Conservation (phyloP, 1,140 invertebrate species). For the Stegodyphus dumicola region DNA sequence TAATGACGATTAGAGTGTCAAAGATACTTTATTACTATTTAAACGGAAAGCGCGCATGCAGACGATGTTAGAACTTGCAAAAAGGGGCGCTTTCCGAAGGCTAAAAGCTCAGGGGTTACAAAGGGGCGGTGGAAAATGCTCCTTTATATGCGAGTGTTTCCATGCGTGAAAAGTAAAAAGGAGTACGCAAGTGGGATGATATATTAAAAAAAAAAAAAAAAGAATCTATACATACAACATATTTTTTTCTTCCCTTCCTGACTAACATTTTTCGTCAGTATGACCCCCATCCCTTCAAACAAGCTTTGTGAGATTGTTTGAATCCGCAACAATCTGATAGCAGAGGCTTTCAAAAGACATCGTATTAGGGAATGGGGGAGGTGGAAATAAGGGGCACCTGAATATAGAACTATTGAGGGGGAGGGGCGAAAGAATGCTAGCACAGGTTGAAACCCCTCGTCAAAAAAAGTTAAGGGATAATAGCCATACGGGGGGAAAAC, state of each 20-base stretch:
- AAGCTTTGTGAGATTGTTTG: slow-evolving; percentile 21
- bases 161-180: slow-evolving; percentile 36
- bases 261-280: too few species aligned
- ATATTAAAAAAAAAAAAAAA: slow-evolving; percentile 49
- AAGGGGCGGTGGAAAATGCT: slow-evolving; percentile 1
- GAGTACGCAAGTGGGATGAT: slow-evolving; percentile 34
- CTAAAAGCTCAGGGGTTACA: background rate
- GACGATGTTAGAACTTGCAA: background rate
- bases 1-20: too few species aligned
- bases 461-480: slow-evolving; percentile 7
- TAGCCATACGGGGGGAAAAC: background rate
- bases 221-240: slow-evolving; percentile 30
- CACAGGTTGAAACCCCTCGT: slow-evolving; percentile 21
- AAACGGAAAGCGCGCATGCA: background rate
- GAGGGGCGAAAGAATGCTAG: slow-evolving; percentile 33
- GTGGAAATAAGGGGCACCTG: slow-evolving; percentile 24
- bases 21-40: too few species aligned
- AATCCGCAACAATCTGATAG: slow-evolving; percentile 22
- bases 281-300: slow-evolving; percentile 20
- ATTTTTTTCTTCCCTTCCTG: background rate
- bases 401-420: slow-evolving; percentile 41
- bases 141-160: slow-evolving; percentile 40
- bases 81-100: background rate
- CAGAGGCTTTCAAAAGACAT: slow-evolving; percentile 43
- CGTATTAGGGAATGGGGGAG: slow-evolving; percentile 37